Conservation (phyloP, 2,113 vertebrate species). For the Peromyscus polionotus region DNA sequence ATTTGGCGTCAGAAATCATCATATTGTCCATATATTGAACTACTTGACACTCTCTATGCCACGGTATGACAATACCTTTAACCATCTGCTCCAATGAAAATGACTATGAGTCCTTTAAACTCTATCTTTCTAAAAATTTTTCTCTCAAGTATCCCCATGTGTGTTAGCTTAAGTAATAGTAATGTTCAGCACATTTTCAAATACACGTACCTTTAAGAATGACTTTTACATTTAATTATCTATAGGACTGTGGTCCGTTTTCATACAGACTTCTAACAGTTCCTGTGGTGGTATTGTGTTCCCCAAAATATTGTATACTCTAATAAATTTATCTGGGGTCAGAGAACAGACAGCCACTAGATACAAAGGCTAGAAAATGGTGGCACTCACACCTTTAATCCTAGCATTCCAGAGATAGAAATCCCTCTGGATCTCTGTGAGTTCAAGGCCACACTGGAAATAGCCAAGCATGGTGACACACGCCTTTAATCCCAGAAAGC, state of each 20-base stretch:
- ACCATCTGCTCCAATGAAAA: not conserved
- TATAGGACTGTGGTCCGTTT: not conserved
- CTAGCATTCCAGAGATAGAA: too few relatives aligned
- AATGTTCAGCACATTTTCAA: not conserved
- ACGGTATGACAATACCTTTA: not conserved
- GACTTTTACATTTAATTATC: not conserved
- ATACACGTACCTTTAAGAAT: not conserved
- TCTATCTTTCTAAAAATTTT: not conserved
- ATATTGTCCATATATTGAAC: not conserved
- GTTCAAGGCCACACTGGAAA: too few relatives aligned
- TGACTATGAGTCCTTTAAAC: not conserved
- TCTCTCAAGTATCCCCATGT: not conserved
- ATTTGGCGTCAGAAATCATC: not conserved
- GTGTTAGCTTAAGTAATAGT: not conserved
- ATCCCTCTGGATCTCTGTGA: too few relatives aligned
- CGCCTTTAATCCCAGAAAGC: too few relatives aligned
- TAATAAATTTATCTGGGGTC: too few relatives aligned
- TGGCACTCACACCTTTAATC: too few relatives aligned
- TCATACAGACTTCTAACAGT: not conserved
- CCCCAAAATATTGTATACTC: too few relatives aligned
- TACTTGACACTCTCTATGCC: too few relatives aligned
- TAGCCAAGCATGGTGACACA: too few relatives aligned
- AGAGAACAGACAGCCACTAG: too few relatives aligned
- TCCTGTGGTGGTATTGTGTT: too few relatives aligned
- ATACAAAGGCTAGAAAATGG: too few relatives aligned